Evolutionary conservation across 2,797 vertebrate genomes (phyloP).

Genomic region (Okamejei kenojei): DNA sequence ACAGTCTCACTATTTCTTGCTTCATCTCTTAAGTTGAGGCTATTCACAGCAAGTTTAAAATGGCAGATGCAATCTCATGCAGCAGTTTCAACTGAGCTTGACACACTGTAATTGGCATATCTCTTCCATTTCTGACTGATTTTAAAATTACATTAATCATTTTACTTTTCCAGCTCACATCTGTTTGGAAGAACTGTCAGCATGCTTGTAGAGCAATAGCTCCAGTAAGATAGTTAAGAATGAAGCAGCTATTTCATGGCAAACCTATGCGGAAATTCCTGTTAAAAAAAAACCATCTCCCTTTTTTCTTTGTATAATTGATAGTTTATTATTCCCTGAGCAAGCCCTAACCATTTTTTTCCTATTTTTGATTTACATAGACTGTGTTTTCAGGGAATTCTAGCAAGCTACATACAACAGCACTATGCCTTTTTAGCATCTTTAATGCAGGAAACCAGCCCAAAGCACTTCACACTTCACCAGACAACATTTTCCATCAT

Average conservation of each 20-base stretch:
- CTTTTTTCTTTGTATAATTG: too few relatives aligned
- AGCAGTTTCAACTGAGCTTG: constrained; percentile 51
- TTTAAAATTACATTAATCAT: constrained; percentile 1
- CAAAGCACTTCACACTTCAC: not conserved
- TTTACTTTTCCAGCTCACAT: constrained; percentile 39
- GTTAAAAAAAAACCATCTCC: not conserved
- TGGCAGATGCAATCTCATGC: constrained; percentile 44
- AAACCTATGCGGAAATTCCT: not conserved
- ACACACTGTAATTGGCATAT: constrained; percentile 29
- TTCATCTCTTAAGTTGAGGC: not conserved
- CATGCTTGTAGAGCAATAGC: too few relatives aligned
- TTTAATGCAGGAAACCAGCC: not conserved
- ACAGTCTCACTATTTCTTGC: not conserved
- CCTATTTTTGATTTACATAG: not conserved
- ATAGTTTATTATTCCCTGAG: not conserved
- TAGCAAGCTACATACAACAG: not conserved
- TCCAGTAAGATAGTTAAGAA: not conserved
- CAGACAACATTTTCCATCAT: not conserved
- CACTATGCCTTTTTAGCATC: not conserved
- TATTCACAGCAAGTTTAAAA: constrained; percentile 56
- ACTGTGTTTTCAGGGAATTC: not conserved
- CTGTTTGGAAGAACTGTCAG: constrained; percentile 36
- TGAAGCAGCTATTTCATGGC: not conserved
- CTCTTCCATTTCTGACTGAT: not conserved
- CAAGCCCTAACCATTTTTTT: not conserved